Base-by-base conservation (phyloP, 2,888 invertebrate genomes). In the Dasysyrphus tricinctus region DNA sequence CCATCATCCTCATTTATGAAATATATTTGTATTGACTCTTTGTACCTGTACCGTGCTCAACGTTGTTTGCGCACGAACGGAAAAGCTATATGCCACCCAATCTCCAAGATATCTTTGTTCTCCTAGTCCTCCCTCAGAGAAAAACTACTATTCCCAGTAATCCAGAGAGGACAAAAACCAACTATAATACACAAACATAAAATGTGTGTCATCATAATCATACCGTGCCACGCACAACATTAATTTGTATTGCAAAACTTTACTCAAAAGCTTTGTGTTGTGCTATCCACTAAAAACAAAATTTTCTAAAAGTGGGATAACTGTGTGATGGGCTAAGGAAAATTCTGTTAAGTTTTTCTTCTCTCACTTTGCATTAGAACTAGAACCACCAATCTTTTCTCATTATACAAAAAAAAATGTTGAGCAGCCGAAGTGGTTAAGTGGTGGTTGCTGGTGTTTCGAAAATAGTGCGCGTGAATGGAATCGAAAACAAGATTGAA, bases 181-280 rank as follows among this genome's bases (percentile, higher is more conserved):
- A 19, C 29, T 49, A 74, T 37, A 67, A 70, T 65, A 54, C 47
- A 76, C 49, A 63, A 44, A 72, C 39, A 69, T 11, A 14, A 69
- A 67, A 69, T 69, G 69, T 69, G 54, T 69, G 69, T 69, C 69
- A 24, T 24, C 24, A 24, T 24, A n/a, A 24, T 24, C 24, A 69
- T 51, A 24, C 8, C 24, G 24, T 24, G 69, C 69, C 67, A 69
- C 67, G 57, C 76, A 76, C 44, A 67, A 72, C 29, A 70, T 24
- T 44, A 19, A 49, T 39, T 61, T 57, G 8, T 19, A 67, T 76
- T 84, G 84, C 84, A 72, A 84, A 78, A 85, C 77, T 81, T 74
- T 77, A 37, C 73, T 76, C 73, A 74, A 85, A 85, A 85, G 85
- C 85, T 85, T 85, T 78, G 29, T 81, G 77, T 85, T 85, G 85